These are phyloP conservation scores for Bellardia bayeri DNA, from an alignment of 2,888 invertebrate genomes.

Conservation along the genomic window DNA sequence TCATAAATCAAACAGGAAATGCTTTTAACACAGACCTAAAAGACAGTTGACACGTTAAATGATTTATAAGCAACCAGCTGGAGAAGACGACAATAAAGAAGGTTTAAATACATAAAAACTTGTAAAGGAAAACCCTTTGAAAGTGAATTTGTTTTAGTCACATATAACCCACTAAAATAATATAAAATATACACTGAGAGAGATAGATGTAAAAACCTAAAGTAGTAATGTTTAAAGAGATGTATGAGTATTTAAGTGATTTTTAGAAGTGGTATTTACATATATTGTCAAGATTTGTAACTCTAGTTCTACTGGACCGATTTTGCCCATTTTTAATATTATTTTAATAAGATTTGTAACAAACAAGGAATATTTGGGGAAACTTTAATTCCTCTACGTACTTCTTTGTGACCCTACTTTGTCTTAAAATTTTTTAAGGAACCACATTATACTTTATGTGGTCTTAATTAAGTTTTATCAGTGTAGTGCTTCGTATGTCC, in stretches of 20 bases:
- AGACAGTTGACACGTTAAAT: slow-evolving; percentile 28
- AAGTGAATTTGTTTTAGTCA: slow-evolving; percentile 9
- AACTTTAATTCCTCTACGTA: too few species aligned
- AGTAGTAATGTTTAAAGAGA: too few species aligned
- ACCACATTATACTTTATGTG: too few species aligned
- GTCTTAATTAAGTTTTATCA: neutral
- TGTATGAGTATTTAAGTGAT: too few species aligned
- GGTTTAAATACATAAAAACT: neutral
- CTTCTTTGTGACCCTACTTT: too few species aligned
- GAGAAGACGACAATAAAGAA: neutral
- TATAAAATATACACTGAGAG: neutral
- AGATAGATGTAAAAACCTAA: neutral
- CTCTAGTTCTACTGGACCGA: too few species aligned
- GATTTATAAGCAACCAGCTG: slow-evolving; percentile 33
- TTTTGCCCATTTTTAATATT: too few species aligned
- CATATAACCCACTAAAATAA: neutral
- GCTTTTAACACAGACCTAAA: neutral
- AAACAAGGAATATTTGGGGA: too few species aligned
- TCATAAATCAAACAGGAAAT: slow-evolving; percentile 54
- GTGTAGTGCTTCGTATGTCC: neutral
- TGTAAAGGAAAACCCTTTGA: slow-evolving; percentile 5
- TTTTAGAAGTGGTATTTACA: too few species aligned
- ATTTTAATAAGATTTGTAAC: too few species aligned
- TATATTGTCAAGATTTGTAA: too few species aligned
- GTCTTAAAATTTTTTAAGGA: too few species aligned